Conservation (phyloP, 2,888 invertebrate species). For the Strigamia maritima region DNA sequence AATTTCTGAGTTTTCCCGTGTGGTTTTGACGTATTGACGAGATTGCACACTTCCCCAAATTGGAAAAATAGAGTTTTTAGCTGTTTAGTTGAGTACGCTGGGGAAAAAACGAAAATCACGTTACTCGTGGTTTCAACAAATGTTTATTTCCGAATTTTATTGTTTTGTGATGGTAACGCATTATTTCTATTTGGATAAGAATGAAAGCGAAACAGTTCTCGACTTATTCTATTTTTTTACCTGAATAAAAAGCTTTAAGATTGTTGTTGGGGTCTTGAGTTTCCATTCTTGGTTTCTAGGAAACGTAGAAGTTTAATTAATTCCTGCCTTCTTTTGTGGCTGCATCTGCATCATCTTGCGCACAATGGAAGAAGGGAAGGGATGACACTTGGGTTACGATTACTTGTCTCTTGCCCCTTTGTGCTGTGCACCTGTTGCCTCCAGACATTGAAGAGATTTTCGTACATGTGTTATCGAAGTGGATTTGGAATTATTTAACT, state of each 20-base stretch:
- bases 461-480: neutral
- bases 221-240: no score
- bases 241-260: neutral
- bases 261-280: neutral
- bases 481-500: neutral
- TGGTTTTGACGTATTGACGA: neutral
- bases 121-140: no score
- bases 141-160: no score
- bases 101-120: no score
- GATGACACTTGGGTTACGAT: neutral
- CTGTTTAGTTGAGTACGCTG: no score
- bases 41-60: neutral
- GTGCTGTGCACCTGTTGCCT: constrained; percentile 11
- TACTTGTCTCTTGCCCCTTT: constrained; percentile 6
- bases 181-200: no score
- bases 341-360: constrained; percentile 13
- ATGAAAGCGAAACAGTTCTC: no score
- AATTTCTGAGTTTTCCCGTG: neutral
- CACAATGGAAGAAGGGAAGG: neutral
- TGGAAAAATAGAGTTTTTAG: neutral
- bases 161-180: no score
- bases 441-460: constrained; percentile 16
- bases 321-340: constrained; percentile 21
- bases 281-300: neutral
- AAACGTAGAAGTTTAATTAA: neutral